Percentiles rank a stretch among this genome's conserved stretches.
Conservation (phyloP, 2,888 invertebrate species). For the Ectemnius cavifrons region DNA sequence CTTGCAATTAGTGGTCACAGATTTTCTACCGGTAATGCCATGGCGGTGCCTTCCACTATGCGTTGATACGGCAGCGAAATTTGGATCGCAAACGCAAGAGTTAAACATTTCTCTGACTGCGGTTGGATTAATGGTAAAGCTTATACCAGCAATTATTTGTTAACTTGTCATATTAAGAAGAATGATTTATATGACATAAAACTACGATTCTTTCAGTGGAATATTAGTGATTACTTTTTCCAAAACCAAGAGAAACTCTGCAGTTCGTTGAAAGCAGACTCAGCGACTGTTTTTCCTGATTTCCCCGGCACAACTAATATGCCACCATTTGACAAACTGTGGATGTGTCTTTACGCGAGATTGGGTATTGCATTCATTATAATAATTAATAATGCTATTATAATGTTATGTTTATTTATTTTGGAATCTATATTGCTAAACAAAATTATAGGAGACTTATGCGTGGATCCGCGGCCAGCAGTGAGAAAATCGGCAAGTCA, state of each 20-base stretch:
- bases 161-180: neutral
- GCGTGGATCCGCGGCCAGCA: constrained; percentile 96
- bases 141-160: neutral
- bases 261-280: constrained; percentile 85
- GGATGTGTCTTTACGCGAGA: constrained; percentile 96
- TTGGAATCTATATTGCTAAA: neutral
- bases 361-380: constrained; percentile 80
- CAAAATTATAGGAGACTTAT: constrained; percentile 85
- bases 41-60: constrained; percentile 94
- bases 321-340: constrained; percentile 94
- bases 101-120: constrained; percentile 98
- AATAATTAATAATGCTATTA: too few relatives aligned
- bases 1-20: constrained; percentile 95
- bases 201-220: constrained; percentile 86
- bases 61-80: constrained; percentile 95
- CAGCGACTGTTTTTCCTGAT: constrained; percentile 87
- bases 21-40: constrained; percentile 95
- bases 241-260: constrained; percentile 94
- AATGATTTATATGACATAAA: neutral
- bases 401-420: constrained; percentile 28
- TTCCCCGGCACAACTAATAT: constrained; percentile 90
- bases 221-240: constrained; percentile 97
- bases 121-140: constrained; percentile 93
- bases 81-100: constrained; percentile 97
- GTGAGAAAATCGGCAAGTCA: constrained; percentile 98